These are phyloP conservation scores for Perccottus glenii DNA, from an alignment of 2,113 vertebrate species.

Conservation along the genomic window DNA sequence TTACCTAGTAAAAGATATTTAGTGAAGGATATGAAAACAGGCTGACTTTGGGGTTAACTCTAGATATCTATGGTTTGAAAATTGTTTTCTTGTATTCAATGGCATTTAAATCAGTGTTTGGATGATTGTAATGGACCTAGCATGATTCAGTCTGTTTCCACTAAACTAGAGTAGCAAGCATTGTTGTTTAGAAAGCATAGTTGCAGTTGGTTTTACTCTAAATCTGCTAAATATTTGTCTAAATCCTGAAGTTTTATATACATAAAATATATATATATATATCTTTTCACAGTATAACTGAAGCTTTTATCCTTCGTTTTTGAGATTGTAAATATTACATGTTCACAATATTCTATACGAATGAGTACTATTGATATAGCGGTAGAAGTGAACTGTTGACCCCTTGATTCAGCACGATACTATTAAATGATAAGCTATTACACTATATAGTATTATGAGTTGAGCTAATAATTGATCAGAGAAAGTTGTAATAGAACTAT, in stretches of 20 bases:
- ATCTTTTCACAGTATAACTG: slow-evolving; percentile 79
- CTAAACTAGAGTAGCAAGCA: slow-evolving; percentile 71
- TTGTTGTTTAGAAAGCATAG: slow-evolving; percentile 74
- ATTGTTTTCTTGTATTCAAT: slow-evolving; percentile 85
- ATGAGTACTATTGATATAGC: slow-evolving; percentile 80
- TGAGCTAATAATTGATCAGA: slow-evolving; percentile 48
- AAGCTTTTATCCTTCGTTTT: slow-evolving; percentile 80
- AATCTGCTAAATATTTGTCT: slow-evolving; percentile 79
- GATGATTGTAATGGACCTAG: slow-evolving; percentile 73
- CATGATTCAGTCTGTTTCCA: slow-evolving; percentile 77
- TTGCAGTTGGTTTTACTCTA: slow-evolving; percentile 73
- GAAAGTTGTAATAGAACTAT: slow-evolving; percentile 35
- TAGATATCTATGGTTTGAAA: slow-evolving; percentile 62
- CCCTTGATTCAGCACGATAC: slow-evolving; percentile 60
- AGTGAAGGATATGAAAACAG: slow-evolving; percentile 58
- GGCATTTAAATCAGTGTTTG: slow-evolving; percentile 78
- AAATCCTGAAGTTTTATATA: slow-evolving; percentile 79
- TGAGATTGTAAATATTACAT: slow-evolving; percentile 96
- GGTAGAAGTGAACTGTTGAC: slow-evolving; percentile 86
- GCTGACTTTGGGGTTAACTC: slow-evolving; percentile 60
- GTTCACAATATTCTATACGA: slow-evolving; percentile 82
- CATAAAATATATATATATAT: slow-evolving; percentile 72
- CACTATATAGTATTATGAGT: slow-evolving; percentile 63
- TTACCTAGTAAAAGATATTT: slow-evolving; percentile 51
- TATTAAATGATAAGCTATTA: slow-evolving; percentile 62